Percentiles rank a stretch among this genome's conserved stretches.
Evolutionary conservation across 2,888 invertebrate genomes (phyloP).

Genomic region (Aphelenchoides bicaudatus): DNA sequence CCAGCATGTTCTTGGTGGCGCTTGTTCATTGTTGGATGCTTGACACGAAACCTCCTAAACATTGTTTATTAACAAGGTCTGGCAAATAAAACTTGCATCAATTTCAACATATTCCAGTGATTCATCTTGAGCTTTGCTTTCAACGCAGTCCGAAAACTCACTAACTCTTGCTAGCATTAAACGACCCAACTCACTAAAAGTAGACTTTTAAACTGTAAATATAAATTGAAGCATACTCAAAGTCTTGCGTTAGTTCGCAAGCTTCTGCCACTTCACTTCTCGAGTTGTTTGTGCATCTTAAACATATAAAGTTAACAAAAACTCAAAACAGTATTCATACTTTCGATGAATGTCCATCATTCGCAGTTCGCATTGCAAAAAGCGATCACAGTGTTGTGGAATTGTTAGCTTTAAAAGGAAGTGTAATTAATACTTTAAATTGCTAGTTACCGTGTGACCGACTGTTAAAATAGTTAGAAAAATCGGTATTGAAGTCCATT

Average conservation of each 20-base stretch:
- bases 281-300: conserved; percentile 27
- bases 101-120: conserved; percentile 21
- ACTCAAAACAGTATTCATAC: too few relatives aligned
- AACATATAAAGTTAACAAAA: too few relatives aligned
- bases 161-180: conserved; percentile 22
- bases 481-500: too few relatives aligned
- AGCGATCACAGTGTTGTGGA: conserved; percentile 24
- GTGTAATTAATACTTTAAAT: too few relatives aligned
- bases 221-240: conserved; percentile 19
- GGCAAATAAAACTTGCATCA: conserved; percentile 15
- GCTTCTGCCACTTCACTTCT: conserved; percentile 31
- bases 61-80: conserved; percentile 4
- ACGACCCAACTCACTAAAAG: conserved; percentile 20
- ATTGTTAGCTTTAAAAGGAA: too few relatives aligned
- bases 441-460: too few relatives aligned
- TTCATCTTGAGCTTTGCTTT: conserved; percentile 13
- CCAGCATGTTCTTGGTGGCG: conserved; percentile 24
- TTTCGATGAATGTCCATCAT: conserved; percentile 36
- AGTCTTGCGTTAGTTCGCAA: conserved; percentile 31
- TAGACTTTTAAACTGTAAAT: conserved; percentile 8
- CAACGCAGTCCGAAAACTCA: conserved; percentile 24
- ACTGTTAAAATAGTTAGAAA: too few relatives aligned
- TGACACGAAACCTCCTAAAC: conserved; percentile 19
- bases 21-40: background rate
- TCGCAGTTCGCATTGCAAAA: conserved; percentile 31